Conservation (phyloP, 2,113 vertebrate genomes). For the Cololabis saira region DNA sequence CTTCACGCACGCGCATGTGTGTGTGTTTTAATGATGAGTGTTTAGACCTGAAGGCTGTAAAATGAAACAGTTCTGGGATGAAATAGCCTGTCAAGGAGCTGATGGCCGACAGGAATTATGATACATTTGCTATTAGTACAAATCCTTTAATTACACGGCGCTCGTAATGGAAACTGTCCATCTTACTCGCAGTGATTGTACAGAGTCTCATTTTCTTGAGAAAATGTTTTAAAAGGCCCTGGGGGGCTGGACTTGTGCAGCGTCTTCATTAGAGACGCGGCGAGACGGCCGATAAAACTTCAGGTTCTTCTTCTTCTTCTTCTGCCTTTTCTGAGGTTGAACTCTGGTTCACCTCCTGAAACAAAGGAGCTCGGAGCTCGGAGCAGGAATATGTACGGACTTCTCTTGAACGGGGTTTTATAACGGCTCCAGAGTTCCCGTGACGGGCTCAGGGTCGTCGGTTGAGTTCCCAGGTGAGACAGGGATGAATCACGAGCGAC, state of each 20-base stretch:
- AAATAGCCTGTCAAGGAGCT: conserved; percentile 74
- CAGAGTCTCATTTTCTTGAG: conserved; percentile 67
- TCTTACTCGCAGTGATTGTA: conserved; percentile 69
- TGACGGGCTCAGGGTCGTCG: not conserved
- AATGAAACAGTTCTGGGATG: conserved; percentile 68
- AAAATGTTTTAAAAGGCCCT: conserved; percentile 59
- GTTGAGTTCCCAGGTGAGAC: not conserved
- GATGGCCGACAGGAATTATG: conserved; percentile 77
- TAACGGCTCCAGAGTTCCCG: too few relatives aligned
- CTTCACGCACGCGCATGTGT: not conserved
- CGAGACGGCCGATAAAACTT: conserved; percentile 37
- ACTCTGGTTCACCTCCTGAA: conserved; percentile 31
- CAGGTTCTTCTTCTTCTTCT: too few relatives aligned
- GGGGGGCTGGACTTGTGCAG: conserved; percentile 27
- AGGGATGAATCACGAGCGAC: too few relatives aligned
- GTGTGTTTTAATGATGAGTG: conserved; percentile 46
- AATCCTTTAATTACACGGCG: conserved; percentile 77
- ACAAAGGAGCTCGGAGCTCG: not conserved
- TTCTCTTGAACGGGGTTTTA: too few relatives aligned
- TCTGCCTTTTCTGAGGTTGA: conserved; percentile 5
- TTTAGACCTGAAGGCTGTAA: conserved; percentile 62
- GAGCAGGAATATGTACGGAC: not conserved
- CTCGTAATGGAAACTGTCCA: conserved; percentile 80
- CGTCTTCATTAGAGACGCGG: conserved; percentile 53
- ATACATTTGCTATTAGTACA: conserved; percentile 78